Evolutionary conservation across 2,888 invertebrate species (phyloP), one percentile per base, ranked within the genome.

Genomic region (Amorpha juglandis): DNA sequence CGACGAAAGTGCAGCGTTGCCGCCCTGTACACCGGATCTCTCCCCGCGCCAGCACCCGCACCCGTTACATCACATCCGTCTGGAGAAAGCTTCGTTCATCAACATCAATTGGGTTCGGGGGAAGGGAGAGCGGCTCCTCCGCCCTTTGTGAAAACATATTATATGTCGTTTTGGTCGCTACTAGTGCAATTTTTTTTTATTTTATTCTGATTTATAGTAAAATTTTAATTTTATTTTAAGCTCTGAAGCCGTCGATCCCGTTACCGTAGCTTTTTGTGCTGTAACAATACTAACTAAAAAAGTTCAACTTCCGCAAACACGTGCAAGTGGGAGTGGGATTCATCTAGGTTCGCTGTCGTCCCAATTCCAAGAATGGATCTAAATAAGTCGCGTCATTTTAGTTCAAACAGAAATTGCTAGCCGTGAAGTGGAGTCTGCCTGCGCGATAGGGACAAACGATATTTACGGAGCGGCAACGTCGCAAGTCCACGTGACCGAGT

Each of bases 1-100:
- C 88, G 88, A 88, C 84, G 92, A 92, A 92, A 92, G 92, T 91
- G 88, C 91, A 87, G 85, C 87, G 91, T 87, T 89, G 90, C 87
- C 86, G 84, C 77, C 81, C 81, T 84, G 27, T 38, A 35, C 62
- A 45, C 21, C 62, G 19, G 21, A 21, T 3, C 42, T 3, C 21
- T 21, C 62, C 81, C 82, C 84, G 85, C 83, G 72, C 78, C 67
- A 74, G 73, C 77, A 21, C 74, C 58, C 58, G 75, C 81, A 77
- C 82, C 84, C 82, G 82, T 92, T 91, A 92, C 91, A 90, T 91
- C 89, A 92, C 78, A 84, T 86, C 84, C 86, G 90, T 86, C 90
- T 88, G 90, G 91, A 89, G 90, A 90, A 91, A 92, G 90, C 84
- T 82, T 78, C 80, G 89, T 84, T 89, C 89, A 86, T 87, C 88